These are phyloP conservation scores for Ormyrus pomaceus DNA, from an alignment of 2,888 invertebrate species.

Conservation along the genomic window DNA sequence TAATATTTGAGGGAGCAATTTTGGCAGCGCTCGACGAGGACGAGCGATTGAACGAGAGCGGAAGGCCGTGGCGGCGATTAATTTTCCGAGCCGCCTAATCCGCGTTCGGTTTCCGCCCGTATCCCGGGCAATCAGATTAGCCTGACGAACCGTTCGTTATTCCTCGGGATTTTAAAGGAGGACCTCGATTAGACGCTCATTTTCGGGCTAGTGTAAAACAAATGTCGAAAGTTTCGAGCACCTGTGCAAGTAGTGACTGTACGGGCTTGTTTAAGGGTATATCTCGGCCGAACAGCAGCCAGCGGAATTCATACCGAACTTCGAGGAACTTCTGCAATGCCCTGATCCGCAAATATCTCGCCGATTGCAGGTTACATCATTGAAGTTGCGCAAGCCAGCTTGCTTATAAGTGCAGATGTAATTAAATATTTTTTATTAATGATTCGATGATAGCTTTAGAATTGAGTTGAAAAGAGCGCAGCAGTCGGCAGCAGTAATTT, in stretches of 20 bases:
- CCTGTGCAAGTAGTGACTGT: neutral
- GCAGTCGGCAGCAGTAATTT: no score
- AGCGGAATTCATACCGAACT: no score
- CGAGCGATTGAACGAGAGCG: neutral
- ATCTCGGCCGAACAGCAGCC: no score
- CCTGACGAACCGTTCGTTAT: neutral
- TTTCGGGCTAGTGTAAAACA: neutral
- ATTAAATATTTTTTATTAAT: no score
- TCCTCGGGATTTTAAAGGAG: slow-evolving; percentile 20
- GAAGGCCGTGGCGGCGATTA: slow-evolving; percentile 4
- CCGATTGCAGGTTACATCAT: no score
- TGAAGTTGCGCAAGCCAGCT: no score
- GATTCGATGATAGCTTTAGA: no score
- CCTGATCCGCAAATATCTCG: no score
- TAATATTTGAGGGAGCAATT: slow-evolving; percentile 21
- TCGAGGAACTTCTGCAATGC: no score
- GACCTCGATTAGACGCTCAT: slow-evolving; percentile 26
- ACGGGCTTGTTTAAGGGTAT: no score
- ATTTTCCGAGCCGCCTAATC: slow-evolving; percentile 26
- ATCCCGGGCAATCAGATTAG: slow-evolving; percentile 19
- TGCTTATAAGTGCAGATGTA: no score
- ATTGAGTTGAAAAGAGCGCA: no score
- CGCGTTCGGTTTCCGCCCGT: neutral
- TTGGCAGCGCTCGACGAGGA: neutral
- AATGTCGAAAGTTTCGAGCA: slow-evolving; percentile 13